These are phyloP conservation scores for Nylanderia fulva DNA, from an alignment of 1,140 invertebrate species.

Conservation along the genomic window DNA sequence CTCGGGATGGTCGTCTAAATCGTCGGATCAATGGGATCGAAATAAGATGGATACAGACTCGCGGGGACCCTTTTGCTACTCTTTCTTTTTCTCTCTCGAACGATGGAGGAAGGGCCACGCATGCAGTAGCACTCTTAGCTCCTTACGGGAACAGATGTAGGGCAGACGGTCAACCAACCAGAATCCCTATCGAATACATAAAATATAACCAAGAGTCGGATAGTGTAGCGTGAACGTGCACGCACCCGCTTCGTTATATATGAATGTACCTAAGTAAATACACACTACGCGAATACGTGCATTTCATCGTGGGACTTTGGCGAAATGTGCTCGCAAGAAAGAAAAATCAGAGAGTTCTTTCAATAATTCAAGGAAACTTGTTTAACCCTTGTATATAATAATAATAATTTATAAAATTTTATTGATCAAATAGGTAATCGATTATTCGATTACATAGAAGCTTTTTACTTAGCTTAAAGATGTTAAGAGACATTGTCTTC, in stretches of 20 bases:
- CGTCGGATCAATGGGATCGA: slow-evolving; percentile 73
- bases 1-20: slow-evolving; percentile 67
- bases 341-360: not conserved
- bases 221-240: slow-evolving; percentile 56
- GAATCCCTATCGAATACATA: slow-evolving; percentile 78
- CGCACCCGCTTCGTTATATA: slow-evolving; percentile 74
- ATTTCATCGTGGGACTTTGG: not conserved
- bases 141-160: slow-evolving; percentile 73
- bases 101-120: not conserved
- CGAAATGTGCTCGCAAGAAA: not conserved
- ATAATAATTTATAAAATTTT: not conserved
- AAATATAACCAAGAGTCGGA: slow-evolving; percentile 67
- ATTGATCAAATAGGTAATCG: not conserved
- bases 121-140: slow-evolving; percentile 64
- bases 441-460: too few relatives aligned
- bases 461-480: not conserved
- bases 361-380: not conserved
- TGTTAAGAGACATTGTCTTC: not conserved
- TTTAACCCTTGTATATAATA: too few relatives aligned
- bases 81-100: not conserved
- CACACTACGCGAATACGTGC: not conserved
- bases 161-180: slow-evolving; percentile 73
- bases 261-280: slow-evolving; percentile 60
- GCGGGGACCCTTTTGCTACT: not conserved
- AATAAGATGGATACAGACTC: slow-evolving; percentile 75